Percentiles rank a stretch among this genome's conserved stretches.
These are phyloP conservation scores for Hafferia zeledoni DNA, from an alignment of 2,797 vertebrate genomes.

Conservation along the genomic window DNA sequence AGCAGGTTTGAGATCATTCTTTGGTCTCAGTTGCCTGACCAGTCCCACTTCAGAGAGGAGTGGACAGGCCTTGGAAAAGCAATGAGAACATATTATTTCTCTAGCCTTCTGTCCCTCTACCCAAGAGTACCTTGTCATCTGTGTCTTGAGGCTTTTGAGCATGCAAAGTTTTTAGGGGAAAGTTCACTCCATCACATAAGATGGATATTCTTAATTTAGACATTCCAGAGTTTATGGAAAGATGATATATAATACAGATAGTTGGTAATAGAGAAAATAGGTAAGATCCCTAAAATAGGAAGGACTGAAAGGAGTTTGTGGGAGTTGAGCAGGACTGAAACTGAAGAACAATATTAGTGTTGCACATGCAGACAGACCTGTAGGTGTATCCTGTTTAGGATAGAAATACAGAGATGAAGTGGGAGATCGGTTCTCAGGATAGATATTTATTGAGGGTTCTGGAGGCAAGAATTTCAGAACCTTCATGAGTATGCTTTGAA, in stretches of 20 bases:
- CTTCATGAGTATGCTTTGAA: background rate
- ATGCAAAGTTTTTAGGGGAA: background rate
- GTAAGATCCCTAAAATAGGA: background rate
- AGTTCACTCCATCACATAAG: background rate
- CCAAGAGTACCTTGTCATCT: background rate
- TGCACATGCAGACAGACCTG: background rate
- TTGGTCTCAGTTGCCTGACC: background rate
- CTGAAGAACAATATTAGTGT: background rate
- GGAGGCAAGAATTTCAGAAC: background rate
- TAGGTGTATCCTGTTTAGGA: background rate
- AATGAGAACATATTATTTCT: background rate
- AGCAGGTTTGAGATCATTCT: background rate
- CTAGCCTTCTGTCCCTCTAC: background rate
- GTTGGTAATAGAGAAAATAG: background rate
- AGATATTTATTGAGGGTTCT: background rate
- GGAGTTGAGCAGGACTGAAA: background rate
- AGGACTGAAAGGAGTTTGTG: background rate
- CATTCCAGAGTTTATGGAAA: background rate
- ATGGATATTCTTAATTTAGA: background rate
- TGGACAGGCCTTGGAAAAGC: background rate
- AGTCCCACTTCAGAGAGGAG: background rate
- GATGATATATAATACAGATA: background rate
- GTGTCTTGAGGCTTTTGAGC: background rate
- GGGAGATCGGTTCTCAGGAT: background rate
- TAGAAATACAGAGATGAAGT: background rate